phyloP scores from a whole-genome alignment of 2,888 invertebrate genomes.

The Cotesia congregata region DNA sequence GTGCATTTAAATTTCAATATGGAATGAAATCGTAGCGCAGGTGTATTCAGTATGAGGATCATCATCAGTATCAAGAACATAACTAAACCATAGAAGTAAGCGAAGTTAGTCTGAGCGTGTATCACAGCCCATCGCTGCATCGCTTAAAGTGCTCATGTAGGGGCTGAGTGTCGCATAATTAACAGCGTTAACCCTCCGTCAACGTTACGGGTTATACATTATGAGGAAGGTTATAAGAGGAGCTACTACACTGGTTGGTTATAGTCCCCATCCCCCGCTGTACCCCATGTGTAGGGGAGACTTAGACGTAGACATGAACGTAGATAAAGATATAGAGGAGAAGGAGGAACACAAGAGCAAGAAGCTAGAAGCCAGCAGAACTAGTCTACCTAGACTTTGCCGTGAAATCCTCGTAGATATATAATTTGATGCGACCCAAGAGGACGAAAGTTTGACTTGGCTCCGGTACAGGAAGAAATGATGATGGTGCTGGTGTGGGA shows the following conservation, averaged over 20 bases:
- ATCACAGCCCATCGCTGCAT: constrained; percentile 31
- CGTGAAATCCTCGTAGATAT: constrained; percentile 20
- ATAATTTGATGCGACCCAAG: constrained; percentile 35
- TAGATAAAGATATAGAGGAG: neutral
- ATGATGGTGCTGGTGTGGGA: neutral
- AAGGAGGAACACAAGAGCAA: neutral
- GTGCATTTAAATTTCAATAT: constrained; percentile 37
- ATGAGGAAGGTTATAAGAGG: constrained; percentile 15
- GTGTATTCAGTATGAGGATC: neutral
- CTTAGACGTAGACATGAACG: neutral
- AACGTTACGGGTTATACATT: constrained; percentile 32
- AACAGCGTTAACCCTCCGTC: constrained; percentile 45
- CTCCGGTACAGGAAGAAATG: neutral
- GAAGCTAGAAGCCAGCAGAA: neutral
- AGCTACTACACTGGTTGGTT: neutral
- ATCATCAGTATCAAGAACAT: neutral
- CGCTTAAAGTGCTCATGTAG: constrained; percentile 35
- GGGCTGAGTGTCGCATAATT: constrained; percentile 48
- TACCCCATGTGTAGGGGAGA: neutral
- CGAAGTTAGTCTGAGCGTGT: constrained; percentile 9
- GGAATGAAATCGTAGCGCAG: constrained; percentile 25
- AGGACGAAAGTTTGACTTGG: constrained; percentile 30
- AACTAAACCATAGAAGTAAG: neutral
- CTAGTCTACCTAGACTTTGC: neutral
- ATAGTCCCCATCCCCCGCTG: neutral